Base-by-base conservation (phyloP, 1,140 invertebrate species). In the Listronotus bonariensis region DNA sequence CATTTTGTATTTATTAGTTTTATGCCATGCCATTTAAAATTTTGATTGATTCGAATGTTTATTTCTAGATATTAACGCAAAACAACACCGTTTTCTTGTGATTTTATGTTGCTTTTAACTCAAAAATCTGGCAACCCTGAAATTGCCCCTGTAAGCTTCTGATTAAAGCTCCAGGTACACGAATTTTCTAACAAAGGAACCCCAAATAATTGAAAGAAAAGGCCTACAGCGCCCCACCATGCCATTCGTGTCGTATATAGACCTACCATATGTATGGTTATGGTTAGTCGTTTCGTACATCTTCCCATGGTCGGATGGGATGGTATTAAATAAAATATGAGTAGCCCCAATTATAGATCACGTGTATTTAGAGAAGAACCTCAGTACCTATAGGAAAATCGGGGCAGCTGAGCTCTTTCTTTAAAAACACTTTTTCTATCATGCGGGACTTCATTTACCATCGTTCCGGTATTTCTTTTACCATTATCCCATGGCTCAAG, bases 121-220 rank as follows among this genome's bases (percentile, higher is more conserved):
- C n/a, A 15, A 43, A 40, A 40, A 60, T 42, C 12, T 52, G 58
- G 40, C 58, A 60, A 60, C 58, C 8, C 17, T 17, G 46, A n/a
- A 34, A n/a, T 17, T 41, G 49, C 14, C n/a, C 56, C 18, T 42
- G 34, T 5, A 34, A 36, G 11, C 11, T 36, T 36, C 12, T 12
- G 18, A 40, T 48, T 38, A 49, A 49, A 31, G 12, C 58, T n/a
- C 58, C 58, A 60, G 58, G 58, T 60, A 60, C 38, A 60, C 58
- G 34, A 31, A 42, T 59, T 59, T 59, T 38, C 43, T 59, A 60
- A 60, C 58, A 60, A 60, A 60, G 38, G 58, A 52, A 38, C 45
- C 58, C 58, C 58, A 51, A 60, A 42, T 43, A 36, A 60, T 20
- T 32, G 46, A 14, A 59, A 43, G 54, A 48, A 59, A 59, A 59